These are phyloP conservation scores for Tachina lurida DNA, from an alignment of 2,888 invertebrate species.

Conservation along the genomic window DNA sequence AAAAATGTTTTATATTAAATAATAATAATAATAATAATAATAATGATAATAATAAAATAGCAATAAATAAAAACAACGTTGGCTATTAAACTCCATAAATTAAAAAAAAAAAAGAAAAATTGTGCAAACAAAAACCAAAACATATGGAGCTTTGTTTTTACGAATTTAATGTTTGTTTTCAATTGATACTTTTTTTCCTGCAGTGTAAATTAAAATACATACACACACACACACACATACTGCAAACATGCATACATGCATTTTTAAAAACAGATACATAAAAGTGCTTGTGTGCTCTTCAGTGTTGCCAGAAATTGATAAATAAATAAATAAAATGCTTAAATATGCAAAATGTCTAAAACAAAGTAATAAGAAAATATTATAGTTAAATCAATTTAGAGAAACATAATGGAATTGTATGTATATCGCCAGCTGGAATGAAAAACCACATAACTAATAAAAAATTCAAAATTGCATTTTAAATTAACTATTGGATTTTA, in stretches of 20 bases:
- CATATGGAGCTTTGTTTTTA: constrained; percentile 41
- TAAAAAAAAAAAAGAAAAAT: not conserved
- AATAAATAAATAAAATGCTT: no score
- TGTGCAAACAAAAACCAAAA: not conserved
- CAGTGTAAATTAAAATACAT: not conserved
- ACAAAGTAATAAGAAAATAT: no score
- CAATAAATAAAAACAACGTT: constrained; percentile 12
- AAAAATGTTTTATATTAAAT: constrained; percentile 39
- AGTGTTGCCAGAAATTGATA: no score
- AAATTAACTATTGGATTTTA: no score
- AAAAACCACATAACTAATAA: no score
- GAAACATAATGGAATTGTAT: no score
- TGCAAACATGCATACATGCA: not conserved
- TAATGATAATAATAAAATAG: constrained; percentile 13
- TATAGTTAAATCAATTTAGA: no score
- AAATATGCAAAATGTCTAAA: no score
- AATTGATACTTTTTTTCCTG: constrained; percentile 48
- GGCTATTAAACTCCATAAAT: constrained; percentile 34
- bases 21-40: constrained; percentile 6
- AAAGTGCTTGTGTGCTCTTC: no score
- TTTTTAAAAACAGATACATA: not conserved
- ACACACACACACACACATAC: not conserved
- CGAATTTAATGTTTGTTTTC: constrained; percentile 1
- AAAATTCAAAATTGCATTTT: no score
- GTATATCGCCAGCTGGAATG: no score